phyloP scores from a whole-genome alignment of 2,888 invertebrate genomes.

The Lithophane leautieri region DNA sequence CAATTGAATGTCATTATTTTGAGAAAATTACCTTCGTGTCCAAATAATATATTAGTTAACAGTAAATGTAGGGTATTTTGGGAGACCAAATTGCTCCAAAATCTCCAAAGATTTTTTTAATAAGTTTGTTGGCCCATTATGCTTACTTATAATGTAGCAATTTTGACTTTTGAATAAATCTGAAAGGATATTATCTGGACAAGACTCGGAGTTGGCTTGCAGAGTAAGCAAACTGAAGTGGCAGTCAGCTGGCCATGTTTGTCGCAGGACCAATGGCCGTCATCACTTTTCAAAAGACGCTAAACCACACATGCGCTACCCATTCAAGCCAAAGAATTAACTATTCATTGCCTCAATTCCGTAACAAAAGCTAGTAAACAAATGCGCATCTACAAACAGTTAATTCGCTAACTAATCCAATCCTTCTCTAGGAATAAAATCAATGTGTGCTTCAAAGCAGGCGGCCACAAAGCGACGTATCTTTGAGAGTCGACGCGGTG shows the following conservation, averaged over 20 bases:
- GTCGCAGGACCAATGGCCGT: too few species aligned
- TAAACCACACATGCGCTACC: not conserved
- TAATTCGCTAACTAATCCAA: conserved; percentile 54
- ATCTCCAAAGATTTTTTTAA: too few species aligned
- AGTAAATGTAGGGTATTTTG: not conserved
- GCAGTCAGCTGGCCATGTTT: too few species aligned
- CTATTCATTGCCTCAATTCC: conserved; percentile 2
- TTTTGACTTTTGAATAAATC: not conserved
- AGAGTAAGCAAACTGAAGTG: too few species aligned
- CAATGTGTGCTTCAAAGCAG: conserved; percentile 56
- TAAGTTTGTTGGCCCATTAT: too few species aligned
- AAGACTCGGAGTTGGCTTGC: too few species aligned
- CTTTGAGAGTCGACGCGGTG: conserved; percentile 73
- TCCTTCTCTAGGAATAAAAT: conserved; percentile 50
- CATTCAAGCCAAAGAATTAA: not conserved
- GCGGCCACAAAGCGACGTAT: conserved; percentile 63
- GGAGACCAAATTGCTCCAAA: not conserved
- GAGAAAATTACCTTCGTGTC: not conserved
- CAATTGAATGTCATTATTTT: too few species aligned
- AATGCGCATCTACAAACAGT: conserved; percentile 43
- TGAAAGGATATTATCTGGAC: too few species aligned
- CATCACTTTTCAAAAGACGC: not conserved
- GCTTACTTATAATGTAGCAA: too few species aligned
- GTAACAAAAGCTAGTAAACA: conserved; percentile 29
- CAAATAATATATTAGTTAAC: not conserved